phyloP scores from a whole-genome alignment of 1,140 invertebrate species.

The Palaemon carinicauda region DNA sequence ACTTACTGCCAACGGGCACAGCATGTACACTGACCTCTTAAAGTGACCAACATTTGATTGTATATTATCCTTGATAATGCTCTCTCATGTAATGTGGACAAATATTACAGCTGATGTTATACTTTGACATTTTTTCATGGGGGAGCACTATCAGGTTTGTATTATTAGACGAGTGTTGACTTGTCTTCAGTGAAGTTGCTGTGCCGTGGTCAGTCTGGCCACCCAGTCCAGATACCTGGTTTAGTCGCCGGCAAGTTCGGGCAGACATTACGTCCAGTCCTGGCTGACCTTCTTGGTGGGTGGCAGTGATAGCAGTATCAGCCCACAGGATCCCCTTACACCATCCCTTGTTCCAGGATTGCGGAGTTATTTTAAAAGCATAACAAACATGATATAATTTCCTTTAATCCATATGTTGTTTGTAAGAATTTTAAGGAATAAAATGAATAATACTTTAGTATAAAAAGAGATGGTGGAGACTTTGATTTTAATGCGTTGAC shows the following conservation, averaged over 20 bases:
- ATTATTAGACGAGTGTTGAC: background rate
- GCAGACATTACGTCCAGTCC: slow-evolving; percentile 18
- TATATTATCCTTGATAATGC: background rate
- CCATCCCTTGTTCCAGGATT: slow-evolving; percentile 57
- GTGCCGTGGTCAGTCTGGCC: slow-evolving; percentile 24
- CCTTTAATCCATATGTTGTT: slow-evolving; percentile 57
- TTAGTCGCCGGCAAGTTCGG: background rate
- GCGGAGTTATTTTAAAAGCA: slow-evolving; percentile 56
- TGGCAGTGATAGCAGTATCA: slow-evolving; percentile 7
- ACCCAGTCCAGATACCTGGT: background rate
- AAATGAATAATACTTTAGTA: slow-evolving; percentile 59
- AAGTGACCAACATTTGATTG: slow-evolving; percentile 11
- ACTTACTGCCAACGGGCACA: slow-evolving; percentile 25
- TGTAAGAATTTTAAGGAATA: slow-evolving; percentile 58
- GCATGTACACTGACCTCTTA: slow-evolving; percentile 9
- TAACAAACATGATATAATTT: slow-evolving; percentile 56
- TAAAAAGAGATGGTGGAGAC: slow-evolving; percentile 51
- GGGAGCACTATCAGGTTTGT: background rate
- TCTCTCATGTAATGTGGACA: too few species aligned
- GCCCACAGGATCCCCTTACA: slow-evolving; percentile 27
- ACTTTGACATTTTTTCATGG: too few species aligned
- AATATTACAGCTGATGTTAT: too few species aligned
- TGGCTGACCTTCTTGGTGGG: slow-evolving; percentile 17
- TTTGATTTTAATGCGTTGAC: slow-evolving; percentile 57
- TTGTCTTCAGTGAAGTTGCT: background rate